Base-by-base conservation (phyloP, 2,888 invertebrate species). In the Cryptocheilus praepositus region DNA sequence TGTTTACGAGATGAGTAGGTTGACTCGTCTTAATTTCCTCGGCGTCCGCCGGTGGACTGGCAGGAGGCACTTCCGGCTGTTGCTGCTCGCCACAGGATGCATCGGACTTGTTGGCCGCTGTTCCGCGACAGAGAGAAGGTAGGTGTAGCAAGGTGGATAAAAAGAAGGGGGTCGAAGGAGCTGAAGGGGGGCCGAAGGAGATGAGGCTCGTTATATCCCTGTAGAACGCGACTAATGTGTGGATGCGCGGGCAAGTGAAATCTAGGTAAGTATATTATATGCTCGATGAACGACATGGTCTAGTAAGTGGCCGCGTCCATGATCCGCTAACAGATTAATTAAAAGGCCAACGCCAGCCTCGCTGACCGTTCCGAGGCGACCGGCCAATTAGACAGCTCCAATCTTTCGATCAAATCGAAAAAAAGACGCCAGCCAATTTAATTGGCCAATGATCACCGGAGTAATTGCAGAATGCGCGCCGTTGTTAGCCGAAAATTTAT, bases 1-100 rank as follows among this genome's bases (percentile, higher is more conserved):
- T 95, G 91, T 95, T 95, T 85, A 95, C 94, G 90, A 95, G 91
- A 91, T 94, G 84, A 83, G 86, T 83, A 73, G 85, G 85, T 85
- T 83, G 89, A 58, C 66, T 80, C 53, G 83, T 67, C 74, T 85
- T 86, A 74, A 76, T 79, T 81, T 86, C 86, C 63, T 86, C 88
- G 77, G 79, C 81, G 74, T 89, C 89, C 69, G 85, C 84, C 71
- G 87, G 84, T 77, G 89, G 85, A 89, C 90, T 90, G 85, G 89
- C 89, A 73, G 90, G 88, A 70, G 90, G 71, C 61, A 82, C 82
- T 83, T 85, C 85, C 83, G 83, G 81, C 77, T 77, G 80, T 51
- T 78, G 81, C 70, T 80, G 73, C 79, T 78, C 83, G 74, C 64
- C 76, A 77, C 69, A 80, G 79, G 80, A 83, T 79, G 71, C 79